Evolutionary conservation across 2,113 vertebrate genomes (phyloP).

Genomic region (Aldabrachelys gigantea): DNA sequence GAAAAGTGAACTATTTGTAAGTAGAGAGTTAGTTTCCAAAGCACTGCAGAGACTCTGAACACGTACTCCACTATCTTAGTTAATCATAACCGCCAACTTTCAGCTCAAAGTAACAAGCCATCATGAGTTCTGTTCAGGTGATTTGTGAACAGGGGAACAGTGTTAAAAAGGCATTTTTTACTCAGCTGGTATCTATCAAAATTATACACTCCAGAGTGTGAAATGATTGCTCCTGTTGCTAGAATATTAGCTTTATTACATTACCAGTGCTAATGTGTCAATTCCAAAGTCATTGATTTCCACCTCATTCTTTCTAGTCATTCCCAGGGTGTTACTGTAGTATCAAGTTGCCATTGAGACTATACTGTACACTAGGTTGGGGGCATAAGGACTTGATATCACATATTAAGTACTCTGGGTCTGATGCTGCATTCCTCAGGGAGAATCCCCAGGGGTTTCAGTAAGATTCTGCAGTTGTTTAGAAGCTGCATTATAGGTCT

Average conservation of each 20-base stretch:
- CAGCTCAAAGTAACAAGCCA: not conserved
- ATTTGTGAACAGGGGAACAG: not conserved
- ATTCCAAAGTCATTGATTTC: not conserved
- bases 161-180: not conserved
- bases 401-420: not conserved
- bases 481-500: conserved; percentile 26
- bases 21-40: not conserved
- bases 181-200: not conserved
- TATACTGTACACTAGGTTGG: not conserved
- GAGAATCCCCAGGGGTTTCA: not conserved
- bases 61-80: not conserved
- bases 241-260: not conserved
- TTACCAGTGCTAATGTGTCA: not conserved
- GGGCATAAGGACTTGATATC: not conserved
- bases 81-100: not conserved
- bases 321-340: not conserved
- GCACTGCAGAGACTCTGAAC: not conserved
- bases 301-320: not conserved
- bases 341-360: not conserved
- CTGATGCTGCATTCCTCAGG: not conserved
- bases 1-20: not conserved
- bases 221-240: not conserved
- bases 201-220: not conserved
- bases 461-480: conserved; percentile 24
- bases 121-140: not conserved